Evolutionary conservation across 2,888 invertebrate species (phyloP), one percentile per base, ranked within the genome.

Genomic region (Clepsis dumicolana): DNA sequence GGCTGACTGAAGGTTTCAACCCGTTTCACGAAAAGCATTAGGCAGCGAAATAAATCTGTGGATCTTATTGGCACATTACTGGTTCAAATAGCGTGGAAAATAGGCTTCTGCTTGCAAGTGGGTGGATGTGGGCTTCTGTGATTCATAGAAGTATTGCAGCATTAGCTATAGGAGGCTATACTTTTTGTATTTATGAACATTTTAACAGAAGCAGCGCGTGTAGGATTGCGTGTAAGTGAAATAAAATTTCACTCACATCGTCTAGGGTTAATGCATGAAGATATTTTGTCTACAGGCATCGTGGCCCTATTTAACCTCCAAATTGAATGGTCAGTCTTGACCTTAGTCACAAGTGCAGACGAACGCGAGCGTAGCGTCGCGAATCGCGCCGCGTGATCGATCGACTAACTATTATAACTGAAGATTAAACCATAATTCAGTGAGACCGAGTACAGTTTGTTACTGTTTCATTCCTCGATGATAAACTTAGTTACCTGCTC

Each of bases 361-460:
- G 18, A 44, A 16, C n/a, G 5, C 38, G 29, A 29, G 54, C 54
- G 54, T 8, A 4, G 38, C 59, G 38, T 41, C 24, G 21, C 59
- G 10, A 59, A 59, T 59, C 25, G 25, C 38, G n/a, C 59, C 41
- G 41, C 35, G 59, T 59, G 59, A 59, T 57, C 10, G 59, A 16
- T 41, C 59, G 41, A 4, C 41, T 4, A 16, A 25, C 57, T 41
- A 59, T 56, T 38, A 59, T 59, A 35, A 35, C 59, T 35, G 59
- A 38, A 38, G 59, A 25, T 59, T 38, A 57, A 57, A 41, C 57
- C 38, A 25, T 38, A 59, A 59, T 41, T 41, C 41, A 59, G 38
- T 25, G 59, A 38, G 59, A 59, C 41, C 59, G 59, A 41, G 59
- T 57, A 59, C 59, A 35, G 59, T 59, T 59, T 18, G 8, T 29